These are phyloP conservation scores for Sebastes elongatus DNA, from an alignment of 2,797 vertebrate genomes.

Conservation along the genomic window DNA sequence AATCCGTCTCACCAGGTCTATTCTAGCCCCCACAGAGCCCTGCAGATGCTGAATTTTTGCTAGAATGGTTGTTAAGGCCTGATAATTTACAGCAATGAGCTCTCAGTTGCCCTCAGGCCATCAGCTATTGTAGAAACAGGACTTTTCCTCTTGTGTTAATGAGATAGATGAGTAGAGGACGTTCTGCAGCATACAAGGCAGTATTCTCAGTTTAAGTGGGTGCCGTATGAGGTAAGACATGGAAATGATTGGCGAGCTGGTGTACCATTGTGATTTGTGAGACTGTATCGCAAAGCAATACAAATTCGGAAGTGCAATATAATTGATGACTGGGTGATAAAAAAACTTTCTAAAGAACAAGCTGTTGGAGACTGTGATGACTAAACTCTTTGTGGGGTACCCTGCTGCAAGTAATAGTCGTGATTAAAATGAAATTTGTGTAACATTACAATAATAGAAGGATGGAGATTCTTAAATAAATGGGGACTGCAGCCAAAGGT, in stretches of 20 bases:
- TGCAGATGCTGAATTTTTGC: constrained; percentile 58
- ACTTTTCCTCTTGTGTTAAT: constrained; percentile 62
- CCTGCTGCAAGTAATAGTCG: background rate
- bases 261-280: background rate
- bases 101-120: constrained; percentile 50
- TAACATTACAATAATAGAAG: constrained; percentile 12
- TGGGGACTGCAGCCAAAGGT: constrained; percentile 11
- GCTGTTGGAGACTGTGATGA: background rate
- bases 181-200: constrained; percentile 19
- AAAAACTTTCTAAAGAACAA: background rate
- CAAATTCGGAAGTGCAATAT: background rate
- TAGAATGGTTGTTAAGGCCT: constrained; percentile 64
- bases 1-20: constrained; percentile 58
- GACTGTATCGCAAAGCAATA: background rate
- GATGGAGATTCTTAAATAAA: constrained; percentile 19
- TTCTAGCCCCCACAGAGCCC: constrained; percentile 50
- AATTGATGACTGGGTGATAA: background rate
- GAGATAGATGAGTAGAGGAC: constrained; percentile 48
- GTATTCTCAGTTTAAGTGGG: constrained; percentile 6
- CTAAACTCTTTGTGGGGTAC: background rate
- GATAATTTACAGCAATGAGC: constrained; percentile 70
- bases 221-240: background rate
- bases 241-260: constrained; percentile 13
- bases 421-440: constrained; percentile 27
- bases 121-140: constrained; percentile 53